Evolutionary conservation across 2,888 invertebrate species (phyloP).

Genomic region (Ormyrus thymus): DNA sequence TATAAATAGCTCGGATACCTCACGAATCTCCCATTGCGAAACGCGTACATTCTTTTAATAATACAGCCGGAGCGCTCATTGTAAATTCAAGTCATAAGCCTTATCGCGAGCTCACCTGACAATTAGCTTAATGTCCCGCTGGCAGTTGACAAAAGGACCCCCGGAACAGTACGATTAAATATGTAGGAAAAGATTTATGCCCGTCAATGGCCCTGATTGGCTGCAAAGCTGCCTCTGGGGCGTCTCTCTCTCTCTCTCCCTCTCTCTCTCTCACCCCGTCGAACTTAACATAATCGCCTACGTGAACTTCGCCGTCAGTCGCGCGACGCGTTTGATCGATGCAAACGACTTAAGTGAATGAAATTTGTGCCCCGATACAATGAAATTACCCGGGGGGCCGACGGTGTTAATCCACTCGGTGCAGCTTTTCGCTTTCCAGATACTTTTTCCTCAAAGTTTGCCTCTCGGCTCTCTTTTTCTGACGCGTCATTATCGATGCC

Average conservation of each 20-base stretch:
- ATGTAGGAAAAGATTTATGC: too few relatives aligned
- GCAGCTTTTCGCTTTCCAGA: not conserved
- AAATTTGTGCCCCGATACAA: constrained; percentile 31
- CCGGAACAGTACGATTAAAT: too few relatives aligned
- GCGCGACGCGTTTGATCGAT: constrained; percentile 49
- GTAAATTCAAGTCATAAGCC: constrained; percentile 41
- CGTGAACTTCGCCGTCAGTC: constrained; percentile 35
- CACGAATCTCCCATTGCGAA: constrained; percentile 8
- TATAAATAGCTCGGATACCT: too few relatives aligned
- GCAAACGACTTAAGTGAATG: constrained; percentile 39
- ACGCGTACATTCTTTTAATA: constrained; percentile 34
- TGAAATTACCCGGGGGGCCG: constrained; percentile 36
- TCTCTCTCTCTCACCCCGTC: too few relatives aligned
- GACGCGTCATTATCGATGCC: not conserved
- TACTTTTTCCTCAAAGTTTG: not conserved
- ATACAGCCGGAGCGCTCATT: constrained; percentile 11
- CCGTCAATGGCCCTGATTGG: too few relatives aligned
- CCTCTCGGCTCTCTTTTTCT: not conserved
- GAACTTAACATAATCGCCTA: constrained; percentile 12
- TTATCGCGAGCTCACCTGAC: constrained; percentile 38
- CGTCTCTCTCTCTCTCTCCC: too few relatives aligned
- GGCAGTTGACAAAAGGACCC: too few relatives aligned
- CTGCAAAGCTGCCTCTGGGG: too few relatives aligned
- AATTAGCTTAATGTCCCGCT: constrained; percentile 53
- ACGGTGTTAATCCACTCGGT: constrained; percentile 30